Evolutionary conservation across 2,797 vertebrate genomes (phyloP).

Genomic region (Gymnopithys bicolor): DNA sequence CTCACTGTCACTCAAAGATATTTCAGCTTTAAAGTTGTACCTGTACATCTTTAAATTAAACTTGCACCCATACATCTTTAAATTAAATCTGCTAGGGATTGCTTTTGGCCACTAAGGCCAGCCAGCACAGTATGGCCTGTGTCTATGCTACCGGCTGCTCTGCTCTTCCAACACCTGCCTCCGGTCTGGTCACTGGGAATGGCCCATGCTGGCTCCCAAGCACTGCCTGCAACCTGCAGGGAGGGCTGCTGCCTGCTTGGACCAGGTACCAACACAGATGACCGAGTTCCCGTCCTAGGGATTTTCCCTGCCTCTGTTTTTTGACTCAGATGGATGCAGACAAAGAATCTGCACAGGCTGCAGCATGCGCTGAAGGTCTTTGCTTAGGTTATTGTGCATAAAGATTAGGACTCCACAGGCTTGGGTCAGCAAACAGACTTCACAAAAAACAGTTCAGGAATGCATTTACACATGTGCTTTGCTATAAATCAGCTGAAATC

Average conservation of each 20-base stretch:
- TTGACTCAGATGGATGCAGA: background rate
- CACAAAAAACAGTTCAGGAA: background rate
- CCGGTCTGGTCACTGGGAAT: conserved; percentile 31
- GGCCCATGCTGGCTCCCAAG: conserved; percentile 12
- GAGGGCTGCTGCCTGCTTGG: conserved; percentile 62
- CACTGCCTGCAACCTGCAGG: conserved; percentile 39
- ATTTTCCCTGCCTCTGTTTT: conserved; percentile 55
- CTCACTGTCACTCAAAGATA: background rate
- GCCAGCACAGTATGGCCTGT: background rate
- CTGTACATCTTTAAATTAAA: conserved; percentile 18
- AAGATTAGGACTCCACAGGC: background rate
- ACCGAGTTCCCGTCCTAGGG: conserved; percentile 14
- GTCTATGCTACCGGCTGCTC: background rate
- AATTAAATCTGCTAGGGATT: background rate
- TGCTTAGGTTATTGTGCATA: background rate
- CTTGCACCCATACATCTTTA: conserved; percentile 12
- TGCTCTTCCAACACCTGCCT: conserved; percentile 41
- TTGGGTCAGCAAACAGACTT: background rate
- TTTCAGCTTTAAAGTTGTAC: background rate
- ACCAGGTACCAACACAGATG: conserved; percentile 6
- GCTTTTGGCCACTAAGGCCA: background rate
- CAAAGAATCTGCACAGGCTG: background rate
- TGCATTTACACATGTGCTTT: background rate
- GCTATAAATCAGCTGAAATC: background rate
- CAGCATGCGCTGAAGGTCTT: background rate